phyloP scores from a whole-genome alignment of 2,888 invertebrate species.

The Dryomyza anilis region DNA sequence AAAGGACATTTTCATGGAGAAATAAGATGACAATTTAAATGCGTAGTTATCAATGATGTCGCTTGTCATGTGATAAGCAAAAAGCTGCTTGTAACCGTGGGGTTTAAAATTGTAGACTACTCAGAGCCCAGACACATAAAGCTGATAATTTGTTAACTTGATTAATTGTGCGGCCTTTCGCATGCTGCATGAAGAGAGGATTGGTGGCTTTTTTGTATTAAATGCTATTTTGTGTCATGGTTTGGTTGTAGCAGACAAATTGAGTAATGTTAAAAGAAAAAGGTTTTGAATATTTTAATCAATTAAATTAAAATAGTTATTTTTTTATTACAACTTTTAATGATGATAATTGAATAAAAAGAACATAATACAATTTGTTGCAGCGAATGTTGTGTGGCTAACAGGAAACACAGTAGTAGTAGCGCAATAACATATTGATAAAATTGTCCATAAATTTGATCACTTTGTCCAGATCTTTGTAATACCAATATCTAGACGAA shows the following conservation, averaged over 20 bases:
- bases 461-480: neutral
- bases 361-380: neutral
- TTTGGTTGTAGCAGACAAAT: neutral
- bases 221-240: neutral
- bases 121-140: too few relatives aligned
- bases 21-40: too few relatives aligned
- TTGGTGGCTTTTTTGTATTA: too few relatives aligned
- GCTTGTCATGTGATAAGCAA: constrained; percentile 4
- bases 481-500: too few relatives aligned
- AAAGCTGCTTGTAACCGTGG: too few relatives aligned
- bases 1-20: too few relatives aligned
- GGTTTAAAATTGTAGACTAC: too few relatives aligned
- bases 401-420: neutral
- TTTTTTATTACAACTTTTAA: neutral
- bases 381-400: neutral
- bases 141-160: constrained; percentile 11
- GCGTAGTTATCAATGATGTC: neutral
- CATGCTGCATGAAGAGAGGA: too few relatives aligned
- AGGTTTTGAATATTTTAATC: neutral
- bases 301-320: neutral
- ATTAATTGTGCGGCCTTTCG: constrained; percentile 3
- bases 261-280: neutral
- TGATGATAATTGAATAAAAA: constrained; percentile 10
- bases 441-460: constrained; percentile 4
- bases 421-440: constrained; percentile 4